These are phyloP conservation scores for Pygmarrhopalites habei DNA, from an alignment of 1,140 invertebrate species.

Conservation along the genomic window DNA sequence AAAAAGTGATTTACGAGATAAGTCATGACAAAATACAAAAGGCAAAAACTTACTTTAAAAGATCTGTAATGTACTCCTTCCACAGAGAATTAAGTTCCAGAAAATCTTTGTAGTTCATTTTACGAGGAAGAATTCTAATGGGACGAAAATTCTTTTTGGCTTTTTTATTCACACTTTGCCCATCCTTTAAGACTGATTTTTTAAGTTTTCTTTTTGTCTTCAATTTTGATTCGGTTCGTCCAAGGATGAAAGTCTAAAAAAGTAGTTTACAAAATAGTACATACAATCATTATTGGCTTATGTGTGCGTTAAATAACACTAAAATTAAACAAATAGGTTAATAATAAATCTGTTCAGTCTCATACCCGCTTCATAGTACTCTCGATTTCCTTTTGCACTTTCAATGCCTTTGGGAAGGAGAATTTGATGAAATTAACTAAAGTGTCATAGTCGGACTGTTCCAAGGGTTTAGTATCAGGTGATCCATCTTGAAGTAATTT, in stretches of 20 bases:
- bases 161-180: background rate
- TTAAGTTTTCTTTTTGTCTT: background rate
- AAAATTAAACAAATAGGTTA: conserved; percentile 2
- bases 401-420: conserved; percentile 25
- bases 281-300: too few species aligned
- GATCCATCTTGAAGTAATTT: conserved; percentile 28
- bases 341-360: background rate
- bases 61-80: conserved; percentile 58
- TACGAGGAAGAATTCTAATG: conserved; percentile 16
- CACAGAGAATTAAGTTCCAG: conserved; percentile 60
- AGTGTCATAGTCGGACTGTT: conserved; percentile 26
- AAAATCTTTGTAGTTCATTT: conserved; percentile 56
- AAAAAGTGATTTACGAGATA: background rate
- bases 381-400: conserved; percentile 31
- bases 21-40: too few species aligned
- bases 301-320: too few species aligned
- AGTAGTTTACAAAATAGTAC: background rate
- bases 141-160: background rate
- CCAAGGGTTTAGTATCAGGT: background rate
- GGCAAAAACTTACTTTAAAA: conserved; percentile 40
- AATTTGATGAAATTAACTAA: conserved; percentile 25
- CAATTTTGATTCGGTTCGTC: conserved; percentile 3
- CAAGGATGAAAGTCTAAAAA: conserved; percentile 31
- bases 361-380: conserved; percentile 35
- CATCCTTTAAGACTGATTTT: background rate